Evolutionary conservation across 53 echinoderm and acorn worm genomes (phyloP), one percentile per base, ranked within the genome.

Genomic region (Holothuria leucospilota): DNA sequence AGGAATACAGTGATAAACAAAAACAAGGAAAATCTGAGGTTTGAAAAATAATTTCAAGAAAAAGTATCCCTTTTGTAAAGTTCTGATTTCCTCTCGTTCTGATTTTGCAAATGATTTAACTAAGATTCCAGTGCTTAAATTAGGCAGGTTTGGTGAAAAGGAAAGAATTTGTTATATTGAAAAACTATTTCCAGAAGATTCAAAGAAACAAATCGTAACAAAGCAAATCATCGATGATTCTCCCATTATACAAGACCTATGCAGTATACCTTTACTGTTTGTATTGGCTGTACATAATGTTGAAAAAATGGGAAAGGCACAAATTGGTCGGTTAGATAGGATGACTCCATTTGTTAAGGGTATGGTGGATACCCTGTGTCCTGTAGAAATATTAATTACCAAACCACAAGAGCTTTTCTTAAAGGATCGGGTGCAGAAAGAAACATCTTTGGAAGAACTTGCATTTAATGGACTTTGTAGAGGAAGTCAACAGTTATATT

Each of bases 391-490:
- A 34, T 34, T 34, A 34, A 34, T 34, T 34, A 34, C 34, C 34
- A 34, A 34, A 34, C 1, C 34, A 34, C 34, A 34, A 34, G 34
- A 34, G 34, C 34, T 34, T 34, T 1, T 34, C 34, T 34, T 34
- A 34, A 3, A 34, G 34, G 34, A 34, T 34, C 34, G 3, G 34
- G 34, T 3, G 3, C 34, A 34, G 34, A 34, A 34, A 20, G 66
- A 66, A 0, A 66, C 29, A 29, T 5, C 70, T 39, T 70, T 70
- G 70, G 70, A 70, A 30, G 38, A 72, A 41, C 72, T 72, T 72
- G 72, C 72, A 13, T 72, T 23, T 2, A 72, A 72, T 72, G 72
- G 72, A 41, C 72, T 72, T 23, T 72, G 72, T 41, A 72, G 72
- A 72, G 72, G 72, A 41, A 72, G 15, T 5, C 72, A 72, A 41